Evolutionary conservation across 2,888 invertebrate genomes (phyloP), one percentile per base, ranked within the genome.

Genomic region (Agonum fuliginosum): DNA sequence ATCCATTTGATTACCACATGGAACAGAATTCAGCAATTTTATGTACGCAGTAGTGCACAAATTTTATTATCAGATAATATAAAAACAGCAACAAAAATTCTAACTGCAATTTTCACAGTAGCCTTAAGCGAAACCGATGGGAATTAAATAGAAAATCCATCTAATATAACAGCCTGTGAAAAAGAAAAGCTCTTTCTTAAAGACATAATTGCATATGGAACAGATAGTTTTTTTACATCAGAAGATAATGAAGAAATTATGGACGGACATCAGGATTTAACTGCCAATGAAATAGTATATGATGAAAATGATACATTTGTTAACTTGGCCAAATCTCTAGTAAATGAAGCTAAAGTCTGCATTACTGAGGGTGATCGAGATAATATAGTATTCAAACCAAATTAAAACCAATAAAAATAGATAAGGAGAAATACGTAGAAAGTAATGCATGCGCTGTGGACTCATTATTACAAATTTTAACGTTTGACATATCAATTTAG

Each of bases 311-410:
- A 19, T 48, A 48, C 14, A 10, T 48, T 48, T 48, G 46, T 1
- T 48, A 48, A 19, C 1, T 48, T 14, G 46, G 19, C 14, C 19
- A 48, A 48, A 10, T 48, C 46, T 14, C 19, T 48, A 19, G 46
- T 48, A 48, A 72, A 19, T 12, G 19, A 37, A 41, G 37, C 22
- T 37, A 20, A 51, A 48, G 34, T 8, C 12, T 19, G 65, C 19
- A 34, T 48, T 6, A 14, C 51, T 76, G 54, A 78, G 22, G 79
- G 77, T 24, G 58, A 74, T 20, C 19, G 58, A 8, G 79, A 79
- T n/a, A 80, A 79, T 67, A 70, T 51, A 19, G 79, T 79, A 43
- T 79, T 41, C 73, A 24, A 78, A 10, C 78, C 79, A 54, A 24
- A 27, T 78, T 72, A 14, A 78, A 73, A 48, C 77, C 78, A 2